Conservation (phyloP, 2,888 invertebrate species). For the Spialia ferax region DNA sequence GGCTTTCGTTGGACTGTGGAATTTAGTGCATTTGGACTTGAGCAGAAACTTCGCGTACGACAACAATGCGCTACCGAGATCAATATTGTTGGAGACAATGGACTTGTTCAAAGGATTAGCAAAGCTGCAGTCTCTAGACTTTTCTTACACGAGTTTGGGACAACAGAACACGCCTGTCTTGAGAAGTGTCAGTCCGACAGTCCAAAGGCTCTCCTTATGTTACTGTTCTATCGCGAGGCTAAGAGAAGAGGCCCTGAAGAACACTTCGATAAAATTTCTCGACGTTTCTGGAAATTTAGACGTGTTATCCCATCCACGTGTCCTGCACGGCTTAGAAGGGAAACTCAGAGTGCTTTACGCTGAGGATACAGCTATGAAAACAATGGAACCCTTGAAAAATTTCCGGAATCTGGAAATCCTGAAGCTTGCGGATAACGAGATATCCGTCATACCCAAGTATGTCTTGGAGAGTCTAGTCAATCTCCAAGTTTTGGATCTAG, state of each 20-base stretch:
- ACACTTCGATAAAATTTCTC: constrained; percentile 72
- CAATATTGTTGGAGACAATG: constrained; percentile 50
- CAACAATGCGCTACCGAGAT: constrained; percentile 46
- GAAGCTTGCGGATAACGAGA: constrained; percentile 81
- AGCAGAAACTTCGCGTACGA: constrained; percentile 70
- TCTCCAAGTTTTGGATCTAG: constrained; percentile 81
- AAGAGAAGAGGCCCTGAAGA: constrained; percentile 65
- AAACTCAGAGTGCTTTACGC: constrained; percentile 77
- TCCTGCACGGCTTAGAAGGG: constrained; percentile 72
- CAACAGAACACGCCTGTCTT: constrained; percentile 54
- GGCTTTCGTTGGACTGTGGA: constrained; percentile 69
- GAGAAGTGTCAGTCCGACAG: constrained; percentile 50
- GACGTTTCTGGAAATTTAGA: constrained; percentile 86
- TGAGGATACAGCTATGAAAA: constrained; percentile 68
- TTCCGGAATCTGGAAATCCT: constrained; percentile 76
- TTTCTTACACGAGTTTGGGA: constrained; percentile 63
- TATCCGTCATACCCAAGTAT: constrained; percentile 60
- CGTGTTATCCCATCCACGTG: constrained; percentile 58
- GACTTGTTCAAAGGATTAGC: constrained; percentile 51
- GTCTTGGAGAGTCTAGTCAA: constrained; percentile 63
- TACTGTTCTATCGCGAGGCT: constrained; percentile 71
- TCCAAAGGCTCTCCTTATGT: constrained; percentile 73
- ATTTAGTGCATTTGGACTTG: constrained; percentile 82
- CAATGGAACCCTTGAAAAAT: constrained; percentile 64
- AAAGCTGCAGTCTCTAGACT: constrained; percentile 62